A percentile compares a stretch with the other conserved stretches of the same genome.
phyloP scores from a whole-genome alignment of 2,888 invertebrate genomes.

The Spisula subtruncata region DNA sequence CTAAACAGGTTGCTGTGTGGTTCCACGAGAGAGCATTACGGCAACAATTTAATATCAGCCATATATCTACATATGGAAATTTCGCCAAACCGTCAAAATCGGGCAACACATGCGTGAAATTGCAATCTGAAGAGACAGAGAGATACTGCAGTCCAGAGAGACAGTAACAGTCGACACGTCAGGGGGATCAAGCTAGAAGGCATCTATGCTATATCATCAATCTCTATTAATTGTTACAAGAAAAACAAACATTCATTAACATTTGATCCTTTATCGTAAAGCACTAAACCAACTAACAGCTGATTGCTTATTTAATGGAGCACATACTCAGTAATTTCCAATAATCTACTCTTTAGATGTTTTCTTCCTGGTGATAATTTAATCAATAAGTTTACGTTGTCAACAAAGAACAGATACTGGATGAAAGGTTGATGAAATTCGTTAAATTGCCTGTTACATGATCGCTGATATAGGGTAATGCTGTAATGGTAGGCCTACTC shows the following conservation, averaged over 20 bases:
- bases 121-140: background rate
- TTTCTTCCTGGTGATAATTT: background rate
- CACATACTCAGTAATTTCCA: background rate
- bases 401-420: background rate
- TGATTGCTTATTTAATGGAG: slow-evolving; percentile 16
- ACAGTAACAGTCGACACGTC: too few species aligned
- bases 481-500: too few species aligned
- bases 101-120: background rate
- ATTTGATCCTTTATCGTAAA: background rate
- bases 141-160: background rate
- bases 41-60: background rate
- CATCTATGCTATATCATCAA: background rate
- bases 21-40: background rate
- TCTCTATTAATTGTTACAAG: background rate
- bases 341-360: background rate
- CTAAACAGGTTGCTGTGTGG: background rate
- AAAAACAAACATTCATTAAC: background rate
- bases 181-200: too few species aligned
- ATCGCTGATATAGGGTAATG: background rate
- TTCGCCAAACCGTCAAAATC: background rate
- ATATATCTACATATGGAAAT: background rate
- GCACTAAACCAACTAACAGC: background rate
- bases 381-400: slow-evolving; percentile 9
- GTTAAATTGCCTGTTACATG: background rate
- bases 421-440: background rate